phyloP scores from a whole-genome alignment of 2,888 invertebrate species.

The Empis stercorea region DNA sequence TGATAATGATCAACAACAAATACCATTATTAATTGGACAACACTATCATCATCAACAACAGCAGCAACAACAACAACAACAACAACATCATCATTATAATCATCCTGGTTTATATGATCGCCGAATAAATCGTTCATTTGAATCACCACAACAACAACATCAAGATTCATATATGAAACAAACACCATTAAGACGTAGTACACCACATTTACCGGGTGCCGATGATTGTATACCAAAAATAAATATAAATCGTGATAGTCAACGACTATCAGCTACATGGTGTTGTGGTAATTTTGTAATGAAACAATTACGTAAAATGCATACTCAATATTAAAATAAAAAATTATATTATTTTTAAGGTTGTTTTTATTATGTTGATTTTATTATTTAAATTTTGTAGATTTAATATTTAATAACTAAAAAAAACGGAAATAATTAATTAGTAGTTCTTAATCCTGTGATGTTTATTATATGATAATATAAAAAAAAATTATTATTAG shows the following conservation, averaged over 20 bases:
- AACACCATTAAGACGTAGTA: slow-evolving; percentile 31
- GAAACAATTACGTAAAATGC: slow-evolving; percentile 62
- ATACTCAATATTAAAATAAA: slow-evolving; percentile 41
- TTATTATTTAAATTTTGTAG: neutral
- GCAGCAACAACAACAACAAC: slow-evolving; percentile 4
- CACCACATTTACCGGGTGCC: slow-evolving; percentile 28
- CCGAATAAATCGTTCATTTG: slow-evolving; percentile 35
- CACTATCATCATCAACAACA: slow-evolving; percentile 12
- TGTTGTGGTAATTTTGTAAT: slow-evolving; percentile 67
- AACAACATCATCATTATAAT: slow-evolving; percentile 2
- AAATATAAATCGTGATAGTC: slow-evolving; percentile 16
- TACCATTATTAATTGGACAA: slow-evolving; percentile 8
- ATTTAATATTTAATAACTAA: neutral
- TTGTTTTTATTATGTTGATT: neutral
- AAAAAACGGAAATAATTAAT: neutral
- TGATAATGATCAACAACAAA: slow-evolving; percentile 16
- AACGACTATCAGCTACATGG: slow-evolving; percentile 42
- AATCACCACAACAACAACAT: slow-evolving; percentile 28
- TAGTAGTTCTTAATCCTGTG: neutral
- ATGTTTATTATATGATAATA: neutral
- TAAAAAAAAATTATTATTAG: neutral
- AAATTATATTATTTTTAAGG: neutral
- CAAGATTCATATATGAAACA: slow-evolving; percentile 26
- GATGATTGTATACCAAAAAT: slow-evolving; percentile 11
- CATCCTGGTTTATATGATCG: slow-evolving; percentile 30